These are phyloP conservation scores for Leucoraja erinaceus DNA, from an alignment of 2,113 vertebrate genomes.

Conservation along the genomic window DNA sequence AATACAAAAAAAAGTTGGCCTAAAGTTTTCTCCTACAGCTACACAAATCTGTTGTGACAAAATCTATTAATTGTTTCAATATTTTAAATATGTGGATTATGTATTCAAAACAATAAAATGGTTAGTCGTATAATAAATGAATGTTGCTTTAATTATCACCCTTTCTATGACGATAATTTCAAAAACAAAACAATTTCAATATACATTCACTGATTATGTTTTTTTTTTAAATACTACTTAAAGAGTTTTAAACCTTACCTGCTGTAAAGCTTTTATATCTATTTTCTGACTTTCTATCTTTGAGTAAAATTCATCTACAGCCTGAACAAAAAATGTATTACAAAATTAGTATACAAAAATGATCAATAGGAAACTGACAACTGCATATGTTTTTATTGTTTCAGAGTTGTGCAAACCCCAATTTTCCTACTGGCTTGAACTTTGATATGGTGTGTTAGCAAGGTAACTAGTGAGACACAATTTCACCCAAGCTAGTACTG, in stretches of 20 bases:
- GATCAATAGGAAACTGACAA: neutral
- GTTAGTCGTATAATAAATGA: neutral
- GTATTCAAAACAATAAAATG: neutral
- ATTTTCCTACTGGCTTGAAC: neutral
- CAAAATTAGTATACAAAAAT: neutral
- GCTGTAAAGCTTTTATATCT: constrained; percentile 88
- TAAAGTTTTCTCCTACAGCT: neutral
- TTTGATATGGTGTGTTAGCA: neutral
- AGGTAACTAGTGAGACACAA: neutral
- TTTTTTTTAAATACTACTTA: neutral
- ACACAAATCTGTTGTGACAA: neutral
- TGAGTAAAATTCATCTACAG: constrained; percentile 93
- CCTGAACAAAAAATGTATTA: constrained; percentile 56
- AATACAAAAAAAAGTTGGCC: neutral
- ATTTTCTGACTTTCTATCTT: constrained; percentile 97
- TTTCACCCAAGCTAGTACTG: neutral
- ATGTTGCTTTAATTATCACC: neutral
- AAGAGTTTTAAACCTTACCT: constrained; percentile 52
- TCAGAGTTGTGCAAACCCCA: neutral
- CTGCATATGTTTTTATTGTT: neutral
- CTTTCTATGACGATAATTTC: neutral
- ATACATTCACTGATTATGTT: neutral
- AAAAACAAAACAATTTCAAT: neutral
- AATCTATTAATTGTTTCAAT: neutral
- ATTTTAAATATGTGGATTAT: neutral